Conservation (phyloP, 2,888 invertebrate genomes). For the Capitulum mitella region DNA sequence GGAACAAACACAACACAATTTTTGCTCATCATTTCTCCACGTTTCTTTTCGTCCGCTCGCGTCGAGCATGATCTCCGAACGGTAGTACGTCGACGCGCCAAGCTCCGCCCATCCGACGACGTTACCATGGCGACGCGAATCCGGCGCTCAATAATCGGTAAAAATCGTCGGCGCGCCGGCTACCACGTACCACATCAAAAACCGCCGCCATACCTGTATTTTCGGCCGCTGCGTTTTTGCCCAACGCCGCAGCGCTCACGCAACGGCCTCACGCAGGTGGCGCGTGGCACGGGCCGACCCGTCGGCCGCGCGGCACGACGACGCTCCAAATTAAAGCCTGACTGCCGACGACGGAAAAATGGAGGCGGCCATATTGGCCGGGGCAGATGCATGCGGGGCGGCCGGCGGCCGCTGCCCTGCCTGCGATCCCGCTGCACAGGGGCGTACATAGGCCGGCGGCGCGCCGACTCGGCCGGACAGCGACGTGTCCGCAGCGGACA, state of each 20-base stretch:
- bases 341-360: background rate
- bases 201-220: background rate
- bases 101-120: constrained; percentile 10
- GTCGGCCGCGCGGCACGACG: background rate
- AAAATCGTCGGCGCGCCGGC: constrained; percentile 3
- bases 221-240: background rate
- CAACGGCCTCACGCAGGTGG: background rate
- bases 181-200: background rate
- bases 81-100: background rate
- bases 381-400: background rate
- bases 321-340: background rate
- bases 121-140: background rate
- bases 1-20: too few species aligned
- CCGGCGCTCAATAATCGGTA: constrained; percentile 17
- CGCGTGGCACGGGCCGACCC: background rate
- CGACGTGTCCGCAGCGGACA: too few species aligned
- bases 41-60: too few species aligned
- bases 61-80: background rate
- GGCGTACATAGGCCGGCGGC: too few species aligned
- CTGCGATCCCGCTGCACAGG: too few species aligned
- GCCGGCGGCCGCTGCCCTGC: background rate
- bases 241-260: background rate
- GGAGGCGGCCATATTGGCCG: background rate
- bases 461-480: too few species aligned
- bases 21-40: too few species aligned